A percentile compares a stretch with the other conserved stretches of the same genome.
phyloP scores from a whole-genome alignment of 2,797 vertebrate genomes.

The Argyrosomus regius region DNA sequence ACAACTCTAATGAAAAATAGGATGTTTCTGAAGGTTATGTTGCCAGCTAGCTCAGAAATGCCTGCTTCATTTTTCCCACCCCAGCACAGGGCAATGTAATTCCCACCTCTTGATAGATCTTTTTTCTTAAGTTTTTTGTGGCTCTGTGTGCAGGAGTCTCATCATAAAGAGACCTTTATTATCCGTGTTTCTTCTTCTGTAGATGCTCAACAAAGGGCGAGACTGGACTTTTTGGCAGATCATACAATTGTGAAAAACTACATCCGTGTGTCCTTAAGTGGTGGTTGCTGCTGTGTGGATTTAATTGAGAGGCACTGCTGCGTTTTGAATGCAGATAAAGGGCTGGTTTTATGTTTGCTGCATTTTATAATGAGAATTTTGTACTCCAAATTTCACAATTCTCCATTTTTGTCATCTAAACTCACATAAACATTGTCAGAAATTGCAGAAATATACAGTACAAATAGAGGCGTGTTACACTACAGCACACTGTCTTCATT shows the following conservation, averaged over 20 bases:
- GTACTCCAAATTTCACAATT: not conserved
- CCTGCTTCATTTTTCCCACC: slow-evolving; percentile 85
- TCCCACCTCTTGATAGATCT: slow-evolving; percentile 89
- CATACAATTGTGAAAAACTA: slow-evolving; percentile 82
- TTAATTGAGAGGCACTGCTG: slow-evolving; percentile 67
- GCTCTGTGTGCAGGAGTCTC: slow-evolving; percentile 82
- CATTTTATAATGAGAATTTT: slow-evolving; percentile 8
- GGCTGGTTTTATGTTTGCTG: slow-evolving; percentile 10
- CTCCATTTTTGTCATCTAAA: not conserved
- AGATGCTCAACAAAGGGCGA: slow-evolving; percentile 83
- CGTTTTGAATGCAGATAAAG: slow-evolving; percentile 34
- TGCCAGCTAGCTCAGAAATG: slow-evolving; percentile 85
- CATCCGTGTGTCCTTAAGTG: slow-evolving; percentile 58
- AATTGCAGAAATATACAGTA: slow-evolving; percentile 9
- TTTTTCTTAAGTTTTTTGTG: slow-evolving; percentile 83
- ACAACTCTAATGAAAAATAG: slow-evolving; percentile 91
- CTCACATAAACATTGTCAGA: not conserved
- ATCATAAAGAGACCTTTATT: slow-evolving; percentile 89
- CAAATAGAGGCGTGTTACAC: slow-evolving; percentile 15
- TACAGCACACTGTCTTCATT: slow-evolving; percentile 26
- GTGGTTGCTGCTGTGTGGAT: slow-evolving; percentile 44
- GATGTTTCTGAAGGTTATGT: slow-evolving; percentile 91
- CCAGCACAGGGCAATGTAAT: slow-evolving; percentile 84
- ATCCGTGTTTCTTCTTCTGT: slow-evolving; percentile 74
- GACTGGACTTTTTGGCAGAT: slow-evolving; percentile 82